A percentile compares a stretch with the other conserved stretches of the same genome.
phyloP scores from a whole-genome alignment of 2,113 vertebrate genomes.

The Anarrhichthys ocellatus region DNA sequence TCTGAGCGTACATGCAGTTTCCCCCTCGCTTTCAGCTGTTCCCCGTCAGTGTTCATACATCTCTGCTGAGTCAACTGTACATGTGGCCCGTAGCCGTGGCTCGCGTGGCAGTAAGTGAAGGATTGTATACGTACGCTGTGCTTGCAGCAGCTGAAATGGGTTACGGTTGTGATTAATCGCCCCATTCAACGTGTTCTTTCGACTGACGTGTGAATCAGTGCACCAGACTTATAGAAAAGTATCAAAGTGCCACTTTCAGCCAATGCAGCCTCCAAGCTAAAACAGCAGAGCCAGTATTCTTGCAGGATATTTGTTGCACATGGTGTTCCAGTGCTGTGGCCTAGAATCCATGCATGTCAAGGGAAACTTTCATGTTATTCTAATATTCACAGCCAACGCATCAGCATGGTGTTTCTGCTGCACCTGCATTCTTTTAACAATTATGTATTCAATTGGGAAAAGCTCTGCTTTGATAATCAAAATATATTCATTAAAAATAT shows the following conservation, averaged over 20 bases:
- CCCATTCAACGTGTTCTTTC: not conserved
- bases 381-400: not conserved
- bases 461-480: slow-evolving; percentile 3
- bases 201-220: slow-evolving; percentile 19
- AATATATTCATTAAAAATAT: slow-evolving; percentile 23
- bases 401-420: slow-evolving; percentile 9
- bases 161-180: slow-evolving; percentile 51
- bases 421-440: slow-evolving; percentile 16
- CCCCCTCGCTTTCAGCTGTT: not conserved
- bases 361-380: not conserved
- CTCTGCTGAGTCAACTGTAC: slow-evolving; percentile 28
- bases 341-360: slow-evolving; percentile 15
- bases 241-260: not conserved
- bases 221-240: not conserved
- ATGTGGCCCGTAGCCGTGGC: not conserved
- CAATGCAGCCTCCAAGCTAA: not conserved
- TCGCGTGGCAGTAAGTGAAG: slow-evolving; percentile 11
- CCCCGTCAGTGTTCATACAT: slow-evolving; percentile 17
- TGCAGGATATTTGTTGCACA: slow-evolving; percentile 10
- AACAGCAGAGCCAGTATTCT: not conserved
- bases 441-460: slow-evolving; percentile 12
- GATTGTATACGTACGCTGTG: not conserved
- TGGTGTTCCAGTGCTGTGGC: not conserved
- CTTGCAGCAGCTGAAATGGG: slow-evolving; percentile 18
- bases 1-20: slow-evolving; percentile 5